phyloP scores from a whole-genome alignment of 2,113 vertebrate species.

The Peromyscus californicus region DNA sequence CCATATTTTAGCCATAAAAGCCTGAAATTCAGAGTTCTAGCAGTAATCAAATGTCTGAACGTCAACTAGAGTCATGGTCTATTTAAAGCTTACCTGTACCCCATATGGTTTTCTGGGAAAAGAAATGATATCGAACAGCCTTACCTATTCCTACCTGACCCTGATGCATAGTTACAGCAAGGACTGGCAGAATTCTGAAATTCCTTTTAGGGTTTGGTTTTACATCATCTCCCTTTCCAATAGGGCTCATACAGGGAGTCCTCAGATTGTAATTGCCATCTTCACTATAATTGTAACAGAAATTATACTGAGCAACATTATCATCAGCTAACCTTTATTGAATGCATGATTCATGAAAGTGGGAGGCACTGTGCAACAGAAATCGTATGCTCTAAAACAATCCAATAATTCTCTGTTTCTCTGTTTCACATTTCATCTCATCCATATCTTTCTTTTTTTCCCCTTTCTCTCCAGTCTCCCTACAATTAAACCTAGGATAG shows the following conservation, averaged over 20 bases:
- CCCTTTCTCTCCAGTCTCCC: neutral
- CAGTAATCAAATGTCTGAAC: neutral
- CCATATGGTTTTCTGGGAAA: slow-evolving; percentile 57
- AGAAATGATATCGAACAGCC: neutral
- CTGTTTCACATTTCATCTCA: neutral
- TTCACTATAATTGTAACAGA: neutral
- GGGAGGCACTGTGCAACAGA: neutral
- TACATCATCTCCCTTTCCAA: slow-evolving; percentile 18
- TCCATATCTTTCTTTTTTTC: neutral
- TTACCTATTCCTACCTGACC: slow-evolving; percentile 32
- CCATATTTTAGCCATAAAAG: slow-evolving; percentile 62
- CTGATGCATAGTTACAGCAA: neutral
- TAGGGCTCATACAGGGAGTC: neutral
- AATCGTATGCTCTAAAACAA: neutral
- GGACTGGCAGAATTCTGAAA: neutral
- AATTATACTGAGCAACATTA: neutral
- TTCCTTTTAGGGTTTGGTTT: slow-evolving; percentile 45
- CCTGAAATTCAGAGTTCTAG: neutral
- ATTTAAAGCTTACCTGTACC: slow-evolving; percentile 59
- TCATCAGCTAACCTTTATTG: neutral
- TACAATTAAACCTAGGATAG: neutral
- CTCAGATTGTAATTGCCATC: neutral
- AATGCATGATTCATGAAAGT: neutral
- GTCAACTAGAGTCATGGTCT: neutral
- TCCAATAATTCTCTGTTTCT: neutral